These are phyloP conservation scores for Spilarctia lutea DNA, from an alignment of 2,888 invertebrate genomes.

Conservation along the genomic window DNA sequence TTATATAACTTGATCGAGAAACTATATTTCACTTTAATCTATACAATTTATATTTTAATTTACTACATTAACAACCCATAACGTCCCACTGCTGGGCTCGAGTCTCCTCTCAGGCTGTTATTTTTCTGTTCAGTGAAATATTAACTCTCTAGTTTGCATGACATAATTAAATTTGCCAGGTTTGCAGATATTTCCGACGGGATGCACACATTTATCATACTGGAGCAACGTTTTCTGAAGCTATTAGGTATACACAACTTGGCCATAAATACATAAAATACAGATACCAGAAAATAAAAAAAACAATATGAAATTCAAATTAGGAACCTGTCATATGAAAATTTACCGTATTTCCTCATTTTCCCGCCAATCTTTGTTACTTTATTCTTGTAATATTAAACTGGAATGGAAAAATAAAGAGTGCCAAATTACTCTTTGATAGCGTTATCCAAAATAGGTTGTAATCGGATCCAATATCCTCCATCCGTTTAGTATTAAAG, in stretches of 20 bases:
- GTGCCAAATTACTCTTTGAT: not conserved
- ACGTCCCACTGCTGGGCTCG: too few species aligned
- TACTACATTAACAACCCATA: too few species aligned
- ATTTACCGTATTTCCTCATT: not conserved
- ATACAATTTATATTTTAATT: too few species aligned
- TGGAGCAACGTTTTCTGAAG: too few species aligned
- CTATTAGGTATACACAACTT: not conserved
- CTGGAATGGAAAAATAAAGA: not conserved
- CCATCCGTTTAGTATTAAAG: not conserved
- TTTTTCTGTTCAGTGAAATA: too few species aligned
- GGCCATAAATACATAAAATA: not conserved
- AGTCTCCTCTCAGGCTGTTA: too few species aligned
- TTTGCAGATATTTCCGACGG: too few species aligned
- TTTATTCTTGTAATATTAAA: not conserved
- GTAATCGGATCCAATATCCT: not conserved
- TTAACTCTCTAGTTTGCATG: too few species aligned
- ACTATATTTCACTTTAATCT: too few species aligned
- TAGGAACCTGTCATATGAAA: not conserved
- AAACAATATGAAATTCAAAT: not conserved
- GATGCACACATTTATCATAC: too few species aligned
- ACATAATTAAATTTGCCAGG: too few species aligned
- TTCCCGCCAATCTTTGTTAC: not conserved
- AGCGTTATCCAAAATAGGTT: not conserved
- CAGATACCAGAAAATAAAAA: not conserved
- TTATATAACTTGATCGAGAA: too few species aligned